Base-by-base conservation (phyloP, 1,140 invertebrate species). In the Araneus ventricosus region DNA sequence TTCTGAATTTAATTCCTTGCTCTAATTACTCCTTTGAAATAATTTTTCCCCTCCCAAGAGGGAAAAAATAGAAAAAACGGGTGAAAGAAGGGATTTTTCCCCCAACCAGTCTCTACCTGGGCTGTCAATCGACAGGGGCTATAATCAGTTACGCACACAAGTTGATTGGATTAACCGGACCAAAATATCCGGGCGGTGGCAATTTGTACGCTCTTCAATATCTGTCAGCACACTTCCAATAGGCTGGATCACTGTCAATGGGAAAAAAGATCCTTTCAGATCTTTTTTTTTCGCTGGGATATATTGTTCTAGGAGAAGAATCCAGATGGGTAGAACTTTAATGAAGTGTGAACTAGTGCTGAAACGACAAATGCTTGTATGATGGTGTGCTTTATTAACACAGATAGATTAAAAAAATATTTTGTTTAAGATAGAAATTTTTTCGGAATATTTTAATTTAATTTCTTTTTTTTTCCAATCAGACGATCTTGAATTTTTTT, bases 141-240 rank as follows among this genome's bases (percentile, higher is more conserved):
- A 90, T 90, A 90, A 90, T 90, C 89, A 90, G 39, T 90, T 82
- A 24, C 52, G 79, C 52, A 90, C 37, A 90, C 89, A 82, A 1
- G 6, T n/a, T 82, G 89, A 90, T 90, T 80, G 89, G 89, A 90
- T 90, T 90, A 90, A 82, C 20, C 7, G 52, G 79, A n/a, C 30
- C 52, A 61, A 80, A 70, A 90, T 90, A 80, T 82, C n/a, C 79
- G n/a, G 20, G n/a, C 4, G 30, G 20, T 14, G 75, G 34, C 89
- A 90, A 84, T 90, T 90, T 90, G 89, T 45, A 82, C 89, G 75
- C 75, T n/a, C 89, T 90, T 90, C 89, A 90, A 90, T 90, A 82
- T 79, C 89, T 90, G 89, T 90, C 89, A 52, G 41, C 52, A 3
- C 22, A 17, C 37, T 63, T 88, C 30, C 67, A 30, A 75, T 34